Base-by-base conservation (phyloP, 2,888 invertebrate genomes). In the Cephalotes varians region DNA sequence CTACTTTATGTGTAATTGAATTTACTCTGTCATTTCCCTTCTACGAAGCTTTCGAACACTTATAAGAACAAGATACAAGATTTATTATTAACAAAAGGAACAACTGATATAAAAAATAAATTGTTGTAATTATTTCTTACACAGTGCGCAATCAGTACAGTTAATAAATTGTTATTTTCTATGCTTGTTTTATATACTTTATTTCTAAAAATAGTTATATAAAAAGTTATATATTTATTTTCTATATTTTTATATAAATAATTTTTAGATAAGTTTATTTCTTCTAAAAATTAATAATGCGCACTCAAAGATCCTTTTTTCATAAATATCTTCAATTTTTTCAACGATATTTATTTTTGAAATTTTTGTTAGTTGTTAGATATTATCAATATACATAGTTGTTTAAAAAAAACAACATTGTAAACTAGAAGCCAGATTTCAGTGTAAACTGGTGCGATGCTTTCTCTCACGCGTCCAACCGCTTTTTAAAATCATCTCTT, bases 391-490 rank as follows among this genome's bases (percentile, higher is more conserved):
- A 1, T 9, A 69, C 34, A 25, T 37, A 2, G 10, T 25, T 7
- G 31, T 34, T 67, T 31, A 34, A 58, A n/a, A n/a, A n/a, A n/a
- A n/a, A 44, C 37, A 25, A 73, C 9, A 31, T 37, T 25, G 25
- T 25, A 28, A 51, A 37, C 15, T 15, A 56, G n/a, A 44, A 47
- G 12, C n/a, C 40, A 62, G n/a, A 25, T 18, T 54, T 40, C 54
- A 6, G 37, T 21, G 18, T n/a, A 51, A 79, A 25, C 1, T 64
- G 31, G 21, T 25, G 18, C 28, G 6, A 12, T 79, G 72, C 64
- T 80, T 80, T 65, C 82, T 54, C 54, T 67, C 21, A 12, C 2
- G 31, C 40, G 9, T 62, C 12, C 7, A 25, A 34, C 18, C 40
- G 40, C 51, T 64, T 37, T 40, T 34, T 60, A 49, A 60, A 40